phyloP scores from a whole-genome alignment of 37 sponge, comb jelly and placozoan genomes.

The Halichondria panicea region DNA sequence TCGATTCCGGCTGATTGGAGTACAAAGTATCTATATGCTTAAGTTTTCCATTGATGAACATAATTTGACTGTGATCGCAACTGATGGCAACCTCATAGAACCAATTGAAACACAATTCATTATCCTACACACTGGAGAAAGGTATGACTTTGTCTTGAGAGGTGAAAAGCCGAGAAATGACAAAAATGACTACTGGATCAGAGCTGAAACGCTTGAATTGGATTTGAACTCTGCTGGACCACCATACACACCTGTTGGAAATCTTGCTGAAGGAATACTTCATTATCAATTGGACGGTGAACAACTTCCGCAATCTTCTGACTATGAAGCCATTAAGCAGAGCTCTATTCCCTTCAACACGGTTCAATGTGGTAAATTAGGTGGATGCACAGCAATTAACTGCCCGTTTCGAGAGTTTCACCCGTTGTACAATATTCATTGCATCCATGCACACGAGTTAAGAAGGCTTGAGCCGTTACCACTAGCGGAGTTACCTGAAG shows the following conservation, averaged over 20 bases:
- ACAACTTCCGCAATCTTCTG: conserved; percentile 4
- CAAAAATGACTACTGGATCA: conserved; percentile 41
- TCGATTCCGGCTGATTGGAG: conserved; percentile 77
- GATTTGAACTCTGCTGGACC: conserved; percentile 12
- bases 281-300: conserved; percentile 24
- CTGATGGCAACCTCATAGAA: conserved; percentile 70
- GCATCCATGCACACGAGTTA: conserved; percentile 47
- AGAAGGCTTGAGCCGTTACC: conserved; percentile 16
- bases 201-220: conserved; percentile 68
- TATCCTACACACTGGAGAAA: conserved; percentile 75
- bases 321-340: conserved; percentile 16
- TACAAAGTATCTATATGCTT: conserved; percentile 54
- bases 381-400: conserved; percentile 67
- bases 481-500: conserved; percentile 11
- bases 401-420: conserved; percentile 69
- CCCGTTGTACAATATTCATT: conserved; percentile 37
- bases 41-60: conserved; percentile 78
- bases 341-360: conserved; percentile 5
- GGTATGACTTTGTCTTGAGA: conserved; percentile 75
- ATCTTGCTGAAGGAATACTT: conserved; percentile 59
- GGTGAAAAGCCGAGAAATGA: conserved; percentile 28
- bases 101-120: conserved; percentile 62
- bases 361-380: neutral
- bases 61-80: conserved; percentile 67
- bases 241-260: conserved; percentile 24